phyloP scores from a whole-genome alignment of 2,113 vertebrate genomes.

The Pseudorhombus dupliciocellatus region DNA sequence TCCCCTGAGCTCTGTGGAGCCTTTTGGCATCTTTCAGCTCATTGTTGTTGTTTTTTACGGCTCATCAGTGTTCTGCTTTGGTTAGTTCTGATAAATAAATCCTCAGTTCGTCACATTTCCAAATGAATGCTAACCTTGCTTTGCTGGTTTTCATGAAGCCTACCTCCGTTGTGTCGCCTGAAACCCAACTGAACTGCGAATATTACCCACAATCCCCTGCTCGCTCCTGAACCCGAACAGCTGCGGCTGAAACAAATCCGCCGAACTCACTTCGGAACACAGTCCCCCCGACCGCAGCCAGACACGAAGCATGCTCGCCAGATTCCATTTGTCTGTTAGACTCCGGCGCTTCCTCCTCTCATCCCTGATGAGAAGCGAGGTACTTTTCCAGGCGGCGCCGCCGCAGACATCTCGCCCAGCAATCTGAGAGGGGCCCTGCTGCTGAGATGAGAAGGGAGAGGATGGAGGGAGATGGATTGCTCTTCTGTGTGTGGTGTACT shows the following conservation, averaged over 20 bases:
- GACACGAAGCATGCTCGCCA: background rate
- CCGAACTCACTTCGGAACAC: background rate
- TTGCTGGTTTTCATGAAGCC: no score
- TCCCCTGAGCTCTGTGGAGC: background rate
- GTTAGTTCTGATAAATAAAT: background rate
- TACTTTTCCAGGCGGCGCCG: constrained; percentile 11
- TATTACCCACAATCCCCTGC: no score
- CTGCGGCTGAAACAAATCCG: no score
- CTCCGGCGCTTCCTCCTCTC: constrained; percentile 31
- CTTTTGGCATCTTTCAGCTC: background rate
- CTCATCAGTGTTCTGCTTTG: no score
- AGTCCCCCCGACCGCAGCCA: background rate
- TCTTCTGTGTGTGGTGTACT: constrained; percentile 42
- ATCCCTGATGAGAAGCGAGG: constrained; percentile 41
- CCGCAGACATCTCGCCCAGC: constrained; percentile 50
- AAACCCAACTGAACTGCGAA: no score
- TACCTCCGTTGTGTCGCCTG: no score
- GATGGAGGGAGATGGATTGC: constrained; percentile 12
- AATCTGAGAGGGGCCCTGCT: constrained; percentile 57
- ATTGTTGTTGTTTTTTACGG: background rate
- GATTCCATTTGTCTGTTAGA: constrained; percentile 41
- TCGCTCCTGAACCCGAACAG: no score
- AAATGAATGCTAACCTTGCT: no score
- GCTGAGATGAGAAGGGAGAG: constrained; percentile 20
- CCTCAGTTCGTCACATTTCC: background rate